These are phyloP conservation scores for Palythoa caribaeorum DNA, from an alignment of 92 coral and sea anemone species.

Conservation along the genomic window DNA sequence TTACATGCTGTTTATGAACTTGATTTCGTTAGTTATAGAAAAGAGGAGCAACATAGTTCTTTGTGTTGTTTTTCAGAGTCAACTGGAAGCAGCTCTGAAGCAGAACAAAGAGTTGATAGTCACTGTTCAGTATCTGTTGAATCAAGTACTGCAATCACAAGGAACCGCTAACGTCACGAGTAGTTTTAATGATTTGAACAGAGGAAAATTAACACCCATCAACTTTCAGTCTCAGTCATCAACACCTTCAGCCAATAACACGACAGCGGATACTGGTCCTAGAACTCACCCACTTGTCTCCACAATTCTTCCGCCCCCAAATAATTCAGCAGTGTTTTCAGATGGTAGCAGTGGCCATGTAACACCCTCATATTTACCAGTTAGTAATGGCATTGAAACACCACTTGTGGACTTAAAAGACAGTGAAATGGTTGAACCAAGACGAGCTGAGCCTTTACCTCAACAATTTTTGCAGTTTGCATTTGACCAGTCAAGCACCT, in stretches of 20 bases:
- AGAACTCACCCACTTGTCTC: conserved; percentile 77
- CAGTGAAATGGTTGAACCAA: conserved; percentile 70
- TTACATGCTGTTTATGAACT: no score
- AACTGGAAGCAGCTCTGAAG: conserved; percentile 86
- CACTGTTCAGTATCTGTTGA: conserved; percentile 86
- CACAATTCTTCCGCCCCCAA: conserved; percentile 79
- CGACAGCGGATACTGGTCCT: conserved; percentile 38
- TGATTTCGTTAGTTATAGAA: no score
- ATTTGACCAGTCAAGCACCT: conserved; percentile 72
- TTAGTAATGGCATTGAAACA: conserved; percentile 36
- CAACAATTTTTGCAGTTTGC: conserved; percentile 88
- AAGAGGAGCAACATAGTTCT: no score
- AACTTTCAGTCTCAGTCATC: conserved; percentile 46
- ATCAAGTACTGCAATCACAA: conserved; percentile 82
- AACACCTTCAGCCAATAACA: conserved; percentile 42
- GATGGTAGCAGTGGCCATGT: conserved; percentile 49
- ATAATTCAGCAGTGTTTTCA: conserved; percentile 63
- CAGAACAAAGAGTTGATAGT: conserved; percentile 90
- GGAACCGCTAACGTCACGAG: background rate
- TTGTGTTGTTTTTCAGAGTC: conserved; percentile 64
- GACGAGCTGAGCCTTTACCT: conserved; percentile 74
- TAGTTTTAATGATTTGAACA: conserved; percentile 48
- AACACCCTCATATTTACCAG: conserved; percentile 19
- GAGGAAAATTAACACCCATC: conserved; percentile 26
- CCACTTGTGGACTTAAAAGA: conserved; percentile 68